These are phyloP conservation scores for Leucophenga varia DNA, from an alignment of 1,140 invertebrate genomes.

Conservation along the genomic window DNA sequence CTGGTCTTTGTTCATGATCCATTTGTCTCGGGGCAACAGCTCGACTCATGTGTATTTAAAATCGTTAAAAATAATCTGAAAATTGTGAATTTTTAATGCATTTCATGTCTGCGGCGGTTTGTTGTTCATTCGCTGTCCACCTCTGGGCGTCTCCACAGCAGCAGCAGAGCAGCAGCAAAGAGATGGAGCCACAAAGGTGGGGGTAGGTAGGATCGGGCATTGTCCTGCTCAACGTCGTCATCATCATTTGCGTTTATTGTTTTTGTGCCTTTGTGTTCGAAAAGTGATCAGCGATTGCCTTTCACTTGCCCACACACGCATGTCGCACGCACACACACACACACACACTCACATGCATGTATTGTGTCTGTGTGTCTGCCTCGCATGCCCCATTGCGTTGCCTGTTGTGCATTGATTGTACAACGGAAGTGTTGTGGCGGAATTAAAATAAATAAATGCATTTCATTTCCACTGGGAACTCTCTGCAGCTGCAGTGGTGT, in stretches of 20 bases:
- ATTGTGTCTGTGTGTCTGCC: conserved; percentile 14
- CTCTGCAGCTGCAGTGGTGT: conserved; percentile 4
- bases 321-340: background rate
- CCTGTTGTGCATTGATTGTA: conserved; percentile 45
- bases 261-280: conserved; percentile 48
- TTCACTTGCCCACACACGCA: conserved; percentile 24
- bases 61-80: conserved; percentile 53
- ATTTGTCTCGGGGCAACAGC: conserved; percentile 29
- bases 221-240: conserved; percentile 18
- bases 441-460: conserved; percentile 55
- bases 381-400: conserved; percentile 36
- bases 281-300: conserved; percentile 51
- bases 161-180: background rate
- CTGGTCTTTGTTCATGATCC: conserved; percentile 45
- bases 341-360: conserved; percentile 6
- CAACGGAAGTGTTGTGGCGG: conserved; percentile 51
- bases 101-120: conserved; percentile 34
- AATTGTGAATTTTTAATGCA: conserved; percentile 52
- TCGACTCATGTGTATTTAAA: conserved; percentile 44
- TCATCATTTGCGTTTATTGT: conserved; percentile 51
- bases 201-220: conserved; percentile 10
- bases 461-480: conserved; percentile 34
- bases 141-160: conserved; percentile 18
- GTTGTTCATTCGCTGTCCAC: conserved; percentile 1
- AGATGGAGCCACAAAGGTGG: background rate